These are phyloP conservation scores for Leptopilina syphax DNA, from an alignment of 2,888 invertebrate species.

Conservation along the genomic window DNA sequence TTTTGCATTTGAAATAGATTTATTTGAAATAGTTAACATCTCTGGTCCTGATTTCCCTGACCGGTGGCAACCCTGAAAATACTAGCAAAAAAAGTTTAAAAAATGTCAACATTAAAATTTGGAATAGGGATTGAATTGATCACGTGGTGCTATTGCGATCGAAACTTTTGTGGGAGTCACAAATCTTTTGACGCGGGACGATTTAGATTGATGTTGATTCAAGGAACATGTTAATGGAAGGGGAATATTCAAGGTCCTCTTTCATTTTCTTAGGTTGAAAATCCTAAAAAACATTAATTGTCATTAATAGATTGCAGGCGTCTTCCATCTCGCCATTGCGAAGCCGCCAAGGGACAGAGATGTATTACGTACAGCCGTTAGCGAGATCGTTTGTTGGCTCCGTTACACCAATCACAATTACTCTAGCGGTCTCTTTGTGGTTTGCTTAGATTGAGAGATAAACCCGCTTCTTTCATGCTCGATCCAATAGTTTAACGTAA, in stretches of 20 bases:
- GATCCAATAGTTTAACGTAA: slow-evolving; percentile 70
- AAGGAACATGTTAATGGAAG: neutral
- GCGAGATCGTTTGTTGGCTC: slow-evolving; percentile 24
- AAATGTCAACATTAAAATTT: too few species aligned
- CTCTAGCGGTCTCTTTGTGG: slow-evolving; percentile 57
- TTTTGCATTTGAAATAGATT: too few species aligned
- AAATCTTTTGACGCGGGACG: too few species aligned
- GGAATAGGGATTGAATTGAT: too few species aligned
- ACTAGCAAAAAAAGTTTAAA: too few species aligned
- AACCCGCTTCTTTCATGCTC: slow-evolving; percentile 63
- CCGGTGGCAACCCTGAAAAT: too few species aligned
- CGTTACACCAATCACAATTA: slow-evolving; percentile 39
- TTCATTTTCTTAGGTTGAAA: neutral
- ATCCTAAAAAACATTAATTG: slow-evolving; percentile 33
- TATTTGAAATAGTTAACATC: too few species aligned
- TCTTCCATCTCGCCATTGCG: slow-evolving; percentile 16
- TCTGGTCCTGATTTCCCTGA: too few species aligned
- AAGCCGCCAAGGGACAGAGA: slow-evolving; percentile 27
- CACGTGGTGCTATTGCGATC: too few species aligned
- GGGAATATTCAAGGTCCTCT: neutral
- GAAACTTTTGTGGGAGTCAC: too few species aligned
- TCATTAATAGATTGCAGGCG: slow-evolving; percentile 32
- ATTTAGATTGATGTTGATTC: neutral
- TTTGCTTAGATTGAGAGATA: slow-evolving; percentile 69
- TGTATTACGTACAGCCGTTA: slow-evolving; percentile 27